Conservation (phyloP, 2,888 invertebrate genomes). For the Meganola albula region DNA sequence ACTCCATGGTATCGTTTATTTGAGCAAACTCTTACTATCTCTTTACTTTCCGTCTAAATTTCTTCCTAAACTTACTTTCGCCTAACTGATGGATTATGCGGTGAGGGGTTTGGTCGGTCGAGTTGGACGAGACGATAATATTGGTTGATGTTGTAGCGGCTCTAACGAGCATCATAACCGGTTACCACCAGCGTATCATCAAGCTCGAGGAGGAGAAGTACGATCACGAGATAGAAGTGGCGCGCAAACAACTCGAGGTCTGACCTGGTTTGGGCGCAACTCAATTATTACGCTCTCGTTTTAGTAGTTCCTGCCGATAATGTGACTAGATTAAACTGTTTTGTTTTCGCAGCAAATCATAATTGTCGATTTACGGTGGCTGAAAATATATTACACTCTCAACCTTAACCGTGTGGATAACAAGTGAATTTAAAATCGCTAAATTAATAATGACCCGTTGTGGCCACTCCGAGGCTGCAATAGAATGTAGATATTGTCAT, state of each 20-base stretch:
- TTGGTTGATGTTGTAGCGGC: slow-evolving; percentile 77
- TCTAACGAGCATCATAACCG: slow-evolving; percentile 83
- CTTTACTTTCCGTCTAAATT: slow-evolving; percentile 51
- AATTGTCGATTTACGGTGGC: slow-evolving; percentile 55
- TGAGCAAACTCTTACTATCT: slow-evolving; percentile 49
- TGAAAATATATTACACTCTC: slow-evolving; percentile 57
- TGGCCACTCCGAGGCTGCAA: slow-evolving; percentile 53
- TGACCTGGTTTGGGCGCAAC: slow-evolving; percentile 70
- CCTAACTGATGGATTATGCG: slow-evolving; percentile 51
- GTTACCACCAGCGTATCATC: slow-evolving; percentile 89
- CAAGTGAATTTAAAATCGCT: slow-evolving; percentile 61
- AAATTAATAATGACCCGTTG: slow-evolving; percentile 68
- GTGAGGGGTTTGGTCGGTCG: slow-evolving; percentile 27
- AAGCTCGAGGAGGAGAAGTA: slow-evolving; percentile 95
- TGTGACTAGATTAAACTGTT: slow-evolving; percentile 68
- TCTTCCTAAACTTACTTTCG: slow-evolving; percentile 56
- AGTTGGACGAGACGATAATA: slow-evolving; percentile 45
- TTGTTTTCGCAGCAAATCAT: slow-evolving; percentile 71
- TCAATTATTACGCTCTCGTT: slow-evolving; percentile 63
- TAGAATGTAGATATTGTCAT: slow-evolving; percentile 62
- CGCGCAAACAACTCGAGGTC: slow-evolving; percentile 97
- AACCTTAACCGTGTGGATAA: slow-evolving; percentile 74
- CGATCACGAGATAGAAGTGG: slow-evolving; percentile 98
- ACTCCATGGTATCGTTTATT: slow-evolving; percentile 56
- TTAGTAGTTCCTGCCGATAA: slow-evolving; percentile 69